Base-by-base conservation (phyloP, 1,140 invertebrate genomes). In the Colletes latitarsis region DNA sequence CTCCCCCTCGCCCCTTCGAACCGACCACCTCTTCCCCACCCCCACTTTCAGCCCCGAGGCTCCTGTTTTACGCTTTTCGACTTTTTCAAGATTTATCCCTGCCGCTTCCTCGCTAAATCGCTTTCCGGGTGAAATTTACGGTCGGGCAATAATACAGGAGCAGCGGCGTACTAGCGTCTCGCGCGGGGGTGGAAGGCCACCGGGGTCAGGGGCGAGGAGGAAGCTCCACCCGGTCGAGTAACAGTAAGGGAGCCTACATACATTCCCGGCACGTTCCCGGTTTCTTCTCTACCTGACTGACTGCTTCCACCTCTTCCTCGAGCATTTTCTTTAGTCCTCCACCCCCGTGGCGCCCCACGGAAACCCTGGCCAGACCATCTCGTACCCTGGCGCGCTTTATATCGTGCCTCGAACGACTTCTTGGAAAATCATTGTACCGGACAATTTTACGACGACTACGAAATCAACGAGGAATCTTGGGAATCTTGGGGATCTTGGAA, bases 1-100 rank as follows among this genome's bases (percentile, higher is more conserved):
- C 10, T 21, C 14, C 1, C n/a, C 69, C 30, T 30, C 63, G 39
- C 14, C 66, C 30, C 30, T 43, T n/a, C 12, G 30, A 30, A n/a
- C 55, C 55, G 17, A 3, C 21, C 63, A 46, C 15, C 19, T 43
- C 9, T 53, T 14, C 2, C 49, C 63, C 43, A n/a, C 15, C 30
- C 55, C 57, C 39, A 30, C 63, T 64, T 39, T 63, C 52, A 43
- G 52, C 64, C 72, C 10, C 68, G 69, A 67, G 80, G 83, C 82
- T 82, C 87, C 90, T 92, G 92, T 93, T 93, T 93, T 92, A 93
- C 92, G 92, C 92, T 91, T 93, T 93, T 93, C 92, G 92, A 93
- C 92, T 92, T 93, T 89, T 92, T 88, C 89, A 91, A 92, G 92
- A 93, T 93, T 93, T 93, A 93, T 93, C 90, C 90, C 87, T 89